phyloP scores from a whole-genome alignment of 2,888 invertebrate species.

The Epirrita christyi region DNA sequence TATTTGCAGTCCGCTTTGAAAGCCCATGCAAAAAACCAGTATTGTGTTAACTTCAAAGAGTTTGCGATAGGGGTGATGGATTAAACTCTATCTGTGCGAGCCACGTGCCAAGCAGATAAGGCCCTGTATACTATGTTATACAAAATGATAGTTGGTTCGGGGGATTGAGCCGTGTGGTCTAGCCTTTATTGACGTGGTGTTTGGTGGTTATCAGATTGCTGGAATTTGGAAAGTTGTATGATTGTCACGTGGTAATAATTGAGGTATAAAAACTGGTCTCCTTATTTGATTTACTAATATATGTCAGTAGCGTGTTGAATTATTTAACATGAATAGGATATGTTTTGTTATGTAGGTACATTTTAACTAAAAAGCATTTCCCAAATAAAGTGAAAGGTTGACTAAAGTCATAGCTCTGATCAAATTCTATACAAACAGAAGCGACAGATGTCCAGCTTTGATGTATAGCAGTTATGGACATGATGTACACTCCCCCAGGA shows the following conservation, averaged over 20 bases:
- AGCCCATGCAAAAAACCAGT: conserved; percentile 45
- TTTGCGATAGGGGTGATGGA: conserved; percentile 66
- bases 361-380: too few species aligned
- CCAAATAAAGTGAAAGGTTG: too few species aligned
- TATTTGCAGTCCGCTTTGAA: conserved; percentile 30
- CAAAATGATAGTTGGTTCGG: conserved; percentile 57
- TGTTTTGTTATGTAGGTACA: too few species aligned
- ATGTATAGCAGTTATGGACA: too few species aligned
- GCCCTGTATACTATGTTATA: conserved; percentile 39
- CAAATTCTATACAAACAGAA: too few species aligned
- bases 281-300: too few species aligned
- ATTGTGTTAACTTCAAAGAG: conserved; percentile 74
- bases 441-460: too few species aligned
- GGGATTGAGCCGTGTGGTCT: conserved; percentile 52
- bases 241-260: not conserved
- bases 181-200: conserved; percentile 25
- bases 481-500: too few species aligned
- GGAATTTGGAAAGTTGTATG: not conserved
- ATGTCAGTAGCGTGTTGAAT: too few species aligned
- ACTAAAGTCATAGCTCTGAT: too few species aligned
- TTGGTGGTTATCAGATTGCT: conserved; percentile 1
- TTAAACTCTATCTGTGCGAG: conserved; percentile 67
- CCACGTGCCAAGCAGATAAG: conserved; percentile 72
- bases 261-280: too few species aligned
- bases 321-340: too few species aligned